A percentile compares a stretch with the other conserved stretches of the same genome.
Conservation (phyloP, 92 coral and sea anemone genomes). For the Parazoanthus atlanticus region DNA sequence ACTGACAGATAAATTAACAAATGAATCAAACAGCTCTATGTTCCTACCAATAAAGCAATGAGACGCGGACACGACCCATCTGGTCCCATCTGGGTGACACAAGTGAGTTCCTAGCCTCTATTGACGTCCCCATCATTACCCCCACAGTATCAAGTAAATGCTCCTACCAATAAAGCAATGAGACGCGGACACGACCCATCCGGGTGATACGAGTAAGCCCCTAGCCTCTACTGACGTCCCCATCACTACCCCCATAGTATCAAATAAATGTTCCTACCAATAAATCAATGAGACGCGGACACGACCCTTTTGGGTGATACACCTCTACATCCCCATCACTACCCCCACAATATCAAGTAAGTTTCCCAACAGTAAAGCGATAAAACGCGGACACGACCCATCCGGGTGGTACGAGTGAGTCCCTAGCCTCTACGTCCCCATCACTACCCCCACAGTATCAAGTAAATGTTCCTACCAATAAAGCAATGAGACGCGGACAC, state of each 20-base stretch:
- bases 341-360: not conserved
- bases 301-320: slow-evolving; percentile 80
- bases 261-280: slow-evolving; percentile 18
- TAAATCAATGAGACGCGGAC: slow-evolving; percentile 74
- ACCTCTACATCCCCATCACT: not conserved
- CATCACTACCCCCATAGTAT: too few species aligned
- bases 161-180: slow-evolving; percentile 63
- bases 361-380: slow-evolving; percentile 51
- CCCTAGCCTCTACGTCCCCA: slow-evolving; percentile 33
- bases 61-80: slow-evolving; percentile 78
- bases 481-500: slow-evolving; percentile 84
- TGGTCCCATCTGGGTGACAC: slow-evolving; percentile 65
- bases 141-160: not conserved
- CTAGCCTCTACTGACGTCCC: slow-evolving; percentile 16
- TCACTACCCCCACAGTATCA: too few species aligned
- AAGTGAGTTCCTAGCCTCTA: slow-evolving; percentile 61
- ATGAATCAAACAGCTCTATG: not conserved
- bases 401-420: slow-evolving; percentile 69
- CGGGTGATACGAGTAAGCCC: slow-evolving; percentile 71
- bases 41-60: slow-evolving; percentile 63
- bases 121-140: not conserved
- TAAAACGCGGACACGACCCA: slow-evolving; percentile 82
- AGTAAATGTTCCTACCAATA: slow-evolving; percentile 30
- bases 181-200: slow-evolving; percentile 82
- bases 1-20: not conserved